Conservation (phyloP, 2,113 vertebrate species). For the Chlorocebus sabaeus region DNA sequence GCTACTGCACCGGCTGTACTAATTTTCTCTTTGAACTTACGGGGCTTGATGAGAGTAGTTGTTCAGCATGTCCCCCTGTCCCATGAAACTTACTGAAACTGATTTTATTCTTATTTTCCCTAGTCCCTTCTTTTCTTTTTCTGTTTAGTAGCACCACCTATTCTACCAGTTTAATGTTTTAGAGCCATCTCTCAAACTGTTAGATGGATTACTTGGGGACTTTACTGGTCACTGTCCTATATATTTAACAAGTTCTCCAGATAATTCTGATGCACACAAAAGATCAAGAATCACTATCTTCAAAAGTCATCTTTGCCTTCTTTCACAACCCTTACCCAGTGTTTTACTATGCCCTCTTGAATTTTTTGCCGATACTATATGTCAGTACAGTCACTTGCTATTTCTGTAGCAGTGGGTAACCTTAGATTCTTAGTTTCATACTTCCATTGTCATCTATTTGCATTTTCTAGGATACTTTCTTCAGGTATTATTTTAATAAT, state of each 20-base stretch:
- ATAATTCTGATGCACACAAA: not conserved
- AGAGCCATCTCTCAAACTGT: not conserved
- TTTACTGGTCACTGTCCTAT: not conserved
- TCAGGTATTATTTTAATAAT: conserved; percentile 1
- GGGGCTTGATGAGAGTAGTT: not conserved
- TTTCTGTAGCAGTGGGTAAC: not conserved
- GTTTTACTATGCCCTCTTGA: not conserved
- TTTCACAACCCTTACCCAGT: not conserved
- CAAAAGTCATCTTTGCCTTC: not conserved
- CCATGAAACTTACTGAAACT: not conserved
- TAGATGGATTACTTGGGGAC: not conserved
- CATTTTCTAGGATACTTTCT: not conserved
- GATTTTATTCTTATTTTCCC: not conserved
- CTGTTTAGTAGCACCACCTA: not conserved
- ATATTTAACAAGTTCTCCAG: not conserved
- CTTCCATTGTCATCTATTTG: not conserved
- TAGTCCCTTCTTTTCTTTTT: not conserved
- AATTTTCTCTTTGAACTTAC: not conserved
- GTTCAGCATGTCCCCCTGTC: not conserved
- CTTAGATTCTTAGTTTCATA: not conserved
- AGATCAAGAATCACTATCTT: not conserved
- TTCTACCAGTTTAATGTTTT: not conserved
- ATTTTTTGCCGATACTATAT: not conserved
- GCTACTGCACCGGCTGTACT: not conserved
- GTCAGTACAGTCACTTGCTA: not conserved